Evolutionary conservation across 1,140 invertebrate species (phyloP), one percentile per base, ranked within the genome.

Genomic region (Halesus radiatus): DNA sequence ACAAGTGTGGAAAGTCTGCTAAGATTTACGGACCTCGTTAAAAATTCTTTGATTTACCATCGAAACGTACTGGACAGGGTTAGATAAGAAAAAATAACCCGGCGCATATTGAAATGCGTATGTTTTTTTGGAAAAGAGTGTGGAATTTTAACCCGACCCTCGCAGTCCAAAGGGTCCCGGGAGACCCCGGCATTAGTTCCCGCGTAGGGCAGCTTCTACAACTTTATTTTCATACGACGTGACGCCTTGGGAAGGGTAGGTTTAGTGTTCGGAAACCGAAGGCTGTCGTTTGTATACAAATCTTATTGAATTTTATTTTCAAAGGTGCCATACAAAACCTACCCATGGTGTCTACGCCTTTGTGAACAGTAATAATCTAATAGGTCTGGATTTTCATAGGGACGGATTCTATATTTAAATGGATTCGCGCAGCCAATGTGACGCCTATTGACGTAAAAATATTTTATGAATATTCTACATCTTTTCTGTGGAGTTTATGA

Each of bases 151-250:
- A 66, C 62, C 23, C 29, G n/a, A 66, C 62, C 22, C 23, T 66
- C 13, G 10, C 1, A 26, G 62, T 29, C 62, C 62, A 13, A 2
- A 29, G 29, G 62, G 62, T 66, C 62, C 62, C 62, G 0, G 1
- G 62, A 66, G 62, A 66, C 62, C 62, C 5, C 62, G 16, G 62
- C 62, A 37, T 66, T 66, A 66, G 62, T 8, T 66, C 62, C n/a
- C 26, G 62, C n/a, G 62, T 37, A 16, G 16, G 29, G 62, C 29
- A 66, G 29, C 22, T 26, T 16, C 6, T 15, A 66, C 62, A 66
- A 66, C 62, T 66, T 26, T 66, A 66, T 66, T 66, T 66, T 66
- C 62, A 29, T 66, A 66, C 15, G 26, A 66, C 37, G 37, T 45
- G 37, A 45, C 7, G 62, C 1, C 29, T 26, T 29, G 62, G 22